Evolutionary conservation across 2,888 invertebrate species (phyloP), one percentile per base, ranked within the genome.

Genomic region (Cephus nigrinus): DNA sequence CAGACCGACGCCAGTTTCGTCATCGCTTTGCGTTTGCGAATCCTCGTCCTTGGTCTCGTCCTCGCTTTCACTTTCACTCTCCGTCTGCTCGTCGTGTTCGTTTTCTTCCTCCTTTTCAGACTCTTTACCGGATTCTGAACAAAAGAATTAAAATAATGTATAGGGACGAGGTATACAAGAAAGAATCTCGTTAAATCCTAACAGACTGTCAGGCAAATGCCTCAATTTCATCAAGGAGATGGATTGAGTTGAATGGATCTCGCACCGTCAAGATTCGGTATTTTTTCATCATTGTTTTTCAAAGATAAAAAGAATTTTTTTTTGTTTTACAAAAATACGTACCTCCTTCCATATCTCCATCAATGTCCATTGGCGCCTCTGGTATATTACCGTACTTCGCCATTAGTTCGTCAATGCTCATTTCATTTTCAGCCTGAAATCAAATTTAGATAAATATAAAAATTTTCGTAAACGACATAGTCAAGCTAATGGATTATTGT

Each of bases 361-460:
- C 92, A 80, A 90, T 90, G 79, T 89, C 91, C 89, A 86, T 92
- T 86, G 85, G 90, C 85, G 87, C 88, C 12, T 89, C 87, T n/a
- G 91, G 85, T 80, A 91, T 83, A 84, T 88, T 91, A 77, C 93
- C 92, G 91, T 97, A 98, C 89, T 96, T 97, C 68, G 94, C 94
- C 85, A 95, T 92, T 76, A 98, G 93, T 88, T 97, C 96, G 87
- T 97, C 97, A 76, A 98, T 93, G 76, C 95, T 94, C 93, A 97
- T 94, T 90, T 96, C 96, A 90, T 96, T 96, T 88, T 96, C 97
- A 82, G 94, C 95, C 92, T 94, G 81, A 32, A 88, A 85, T 77
- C 80, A 33, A 35, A 68, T n/a, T 71, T 32, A 4, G 32, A 32
- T 4, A 32, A 32, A 32, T 23, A 32, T 69, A 76, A 76, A 33